Evolutionary conservation across 2,113 vertebrate species (phyloP).

Genomic region (Agelaius tricolor): DNA sequence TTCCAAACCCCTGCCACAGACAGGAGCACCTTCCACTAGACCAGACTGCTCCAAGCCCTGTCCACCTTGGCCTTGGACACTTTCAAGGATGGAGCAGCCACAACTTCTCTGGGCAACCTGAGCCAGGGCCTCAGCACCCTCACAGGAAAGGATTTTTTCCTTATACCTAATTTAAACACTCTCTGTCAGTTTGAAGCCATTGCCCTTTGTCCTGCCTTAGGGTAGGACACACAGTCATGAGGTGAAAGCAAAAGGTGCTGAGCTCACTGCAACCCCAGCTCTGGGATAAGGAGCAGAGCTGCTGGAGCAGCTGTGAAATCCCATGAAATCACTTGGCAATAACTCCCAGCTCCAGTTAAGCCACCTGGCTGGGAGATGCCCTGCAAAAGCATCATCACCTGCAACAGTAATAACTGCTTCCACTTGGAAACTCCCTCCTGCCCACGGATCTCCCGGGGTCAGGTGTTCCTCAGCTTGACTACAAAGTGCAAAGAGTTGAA

Average conservation of each 20-base stretch:
- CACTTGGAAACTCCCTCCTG: slow-evolving; percentile 39
- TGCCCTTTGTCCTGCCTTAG: background rate
- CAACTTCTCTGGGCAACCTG: background rate
- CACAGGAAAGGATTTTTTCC: background rate
- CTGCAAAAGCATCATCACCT: background rate
- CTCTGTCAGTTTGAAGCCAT: background rate
- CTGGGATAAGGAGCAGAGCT: background rate
- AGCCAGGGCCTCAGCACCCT: background rate
- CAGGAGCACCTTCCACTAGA: background rate
- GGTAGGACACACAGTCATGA: rapidly evolving
- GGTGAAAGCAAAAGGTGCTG: background rate
- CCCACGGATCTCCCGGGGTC: background rate
- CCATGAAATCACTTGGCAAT: background rate
- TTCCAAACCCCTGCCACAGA: background rate
- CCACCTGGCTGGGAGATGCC: slow-evolving; percentile 1
- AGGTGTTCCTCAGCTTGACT: background rate
- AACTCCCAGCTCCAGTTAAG: slow-evolving; percentile 34
- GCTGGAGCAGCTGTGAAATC: background rate
- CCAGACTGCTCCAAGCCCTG: background rate
- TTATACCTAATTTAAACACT: background rate
- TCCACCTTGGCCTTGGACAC: background rate
- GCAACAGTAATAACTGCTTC: background rate
- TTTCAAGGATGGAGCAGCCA: background rate
- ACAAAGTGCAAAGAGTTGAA: background rate
- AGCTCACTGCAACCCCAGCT: background rate